Evolutionary conservation across 2,797 vertebrate genomes (phyloP).

Genomic region (Tangara arthus): DNA sequence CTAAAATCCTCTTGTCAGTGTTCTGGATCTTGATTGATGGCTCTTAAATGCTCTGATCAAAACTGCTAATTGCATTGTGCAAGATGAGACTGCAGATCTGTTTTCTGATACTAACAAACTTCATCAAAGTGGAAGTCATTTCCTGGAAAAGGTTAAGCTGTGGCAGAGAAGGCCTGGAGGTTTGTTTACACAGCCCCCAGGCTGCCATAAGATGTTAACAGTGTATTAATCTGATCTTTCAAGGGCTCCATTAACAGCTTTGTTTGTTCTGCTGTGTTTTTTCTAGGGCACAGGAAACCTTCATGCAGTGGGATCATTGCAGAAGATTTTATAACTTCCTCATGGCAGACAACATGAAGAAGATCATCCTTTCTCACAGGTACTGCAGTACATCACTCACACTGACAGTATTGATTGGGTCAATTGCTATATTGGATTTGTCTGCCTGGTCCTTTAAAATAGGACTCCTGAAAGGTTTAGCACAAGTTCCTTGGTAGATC

Average conservation of each 20-base stretch:
- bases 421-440: neutral
- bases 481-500: neutral
- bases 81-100: neutral
- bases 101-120: neutral
- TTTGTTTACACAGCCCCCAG: neutral
- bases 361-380: conserved; percentile 98
- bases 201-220: neutral
- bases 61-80: neutral
- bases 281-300: conserved; percentile 93
- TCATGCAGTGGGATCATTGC: conserved; percentile 98
- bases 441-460: neutral
- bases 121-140: neutral
- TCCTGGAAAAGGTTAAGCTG: conserved; percentile 14
- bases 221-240: neutral
- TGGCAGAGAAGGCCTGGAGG: neutral
- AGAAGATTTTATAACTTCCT: conserved; percentile 98
- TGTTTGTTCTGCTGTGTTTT: neutral
- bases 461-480: neutral
- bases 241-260: neutral
- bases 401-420: neutral
- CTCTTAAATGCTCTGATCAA: conserved; percentile 12
- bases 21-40: conserved; percentile 14
- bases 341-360: conserved; percentile 99
- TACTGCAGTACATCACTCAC: conserved; percentile 44
- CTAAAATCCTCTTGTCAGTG: neutral